These are phyloP conservation scores for Lagothrix lagotricha DNA, from an alignment of 2,797 vertebrate genomes.

Conservation along the genomic window DNA sequence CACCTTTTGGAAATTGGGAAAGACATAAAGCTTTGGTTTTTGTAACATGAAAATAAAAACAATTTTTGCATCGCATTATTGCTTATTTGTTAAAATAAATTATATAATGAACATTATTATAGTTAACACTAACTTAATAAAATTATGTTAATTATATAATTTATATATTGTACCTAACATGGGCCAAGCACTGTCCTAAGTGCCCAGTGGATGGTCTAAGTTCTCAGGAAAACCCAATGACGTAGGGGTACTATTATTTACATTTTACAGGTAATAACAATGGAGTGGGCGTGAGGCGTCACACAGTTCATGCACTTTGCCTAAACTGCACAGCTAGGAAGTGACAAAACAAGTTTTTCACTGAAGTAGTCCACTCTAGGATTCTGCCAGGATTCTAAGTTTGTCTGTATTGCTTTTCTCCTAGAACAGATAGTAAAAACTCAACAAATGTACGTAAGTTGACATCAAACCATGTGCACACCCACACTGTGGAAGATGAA, in stretches of 20 bases:
- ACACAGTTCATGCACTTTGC: not conserved
- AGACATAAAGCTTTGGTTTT: not conserved
- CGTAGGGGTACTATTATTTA: not conserved
- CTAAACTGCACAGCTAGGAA: not conserved
- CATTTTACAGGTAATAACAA: not conserved
- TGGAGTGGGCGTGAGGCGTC: no score
- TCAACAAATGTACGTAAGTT: not conserved
- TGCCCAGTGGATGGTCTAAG: not conserved
- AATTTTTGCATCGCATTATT: not conserved
- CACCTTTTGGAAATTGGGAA: not conserved
- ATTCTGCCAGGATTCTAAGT: slow-evolving; percentile 30
- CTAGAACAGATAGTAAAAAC: not conserved
- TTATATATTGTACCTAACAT: not conserved
- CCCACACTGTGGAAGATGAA: not conserved
- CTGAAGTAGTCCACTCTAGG: not conserved
- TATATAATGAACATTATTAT: not conserved
- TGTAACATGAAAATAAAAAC: slow-evolving; percentile 16
- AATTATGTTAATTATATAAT: no score
- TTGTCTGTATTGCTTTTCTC: not conserved
- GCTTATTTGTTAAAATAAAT: slow-evolving; percentile 25
- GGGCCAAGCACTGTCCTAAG: not conserved
- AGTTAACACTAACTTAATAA: not conserved
- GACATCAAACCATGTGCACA: not conserved
- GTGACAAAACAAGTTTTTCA: not conserved
- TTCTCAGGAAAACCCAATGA: not conserved